Evolutionary conservation across 2,797 vertebrate genomes (phyloP).

Genomic region (Poecilia picta): DNA sequence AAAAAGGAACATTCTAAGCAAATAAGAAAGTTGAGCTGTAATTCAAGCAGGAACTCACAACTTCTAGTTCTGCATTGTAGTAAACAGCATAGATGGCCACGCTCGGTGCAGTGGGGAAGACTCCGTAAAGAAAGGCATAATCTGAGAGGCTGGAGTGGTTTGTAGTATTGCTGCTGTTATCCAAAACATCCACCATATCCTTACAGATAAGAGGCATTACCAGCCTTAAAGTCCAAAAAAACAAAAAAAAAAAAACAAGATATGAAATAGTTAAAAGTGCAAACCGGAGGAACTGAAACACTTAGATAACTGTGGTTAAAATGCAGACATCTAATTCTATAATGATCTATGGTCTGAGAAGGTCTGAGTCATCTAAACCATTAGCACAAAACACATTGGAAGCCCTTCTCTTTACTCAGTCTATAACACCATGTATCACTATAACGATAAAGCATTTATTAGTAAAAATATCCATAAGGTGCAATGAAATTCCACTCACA

Average conservation of each 20-base stretch:
- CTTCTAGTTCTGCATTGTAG: slow-evolving; percentile 96
- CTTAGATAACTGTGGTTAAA: slow-evolving; percentile 10
- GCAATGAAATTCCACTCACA: slow-evolving; percentile 85
- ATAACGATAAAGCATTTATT: background rate
- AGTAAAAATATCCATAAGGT: background rate
- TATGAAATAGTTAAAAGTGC: slow-evolving; percentile 9
- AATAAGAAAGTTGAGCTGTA: background rate
- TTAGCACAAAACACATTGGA: slow-evolving; percentile 33
- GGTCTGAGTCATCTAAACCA: slow-evolving; percentile 50
- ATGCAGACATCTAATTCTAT: slow-evolving; percentile 10
- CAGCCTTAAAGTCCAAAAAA: slow-evolving; percentile 78
- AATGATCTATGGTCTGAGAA: slow-evolving; percentile 36
- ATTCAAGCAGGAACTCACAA: slow-evolving; percentile 86
- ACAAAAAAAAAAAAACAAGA: slow-evolving; percentile 18
- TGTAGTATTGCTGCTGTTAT: slow-evolving; percentile 76
- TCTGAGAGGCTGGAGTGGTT: slow-evolving; percentile 96
- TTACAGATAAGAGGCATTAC: slow-evolving; percentile 94
- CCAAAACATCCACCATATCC: slow-evolving; percentile 94
- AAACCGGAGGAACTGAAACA: slow-evolving; percentile 9
- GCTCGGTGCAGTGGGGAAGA: slow-evolving; percentile 95
- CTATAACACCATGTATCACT: background rate
- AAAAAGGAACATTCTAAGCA: background rate
- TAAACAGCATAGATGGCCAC: slow-evolving; percentile 97
- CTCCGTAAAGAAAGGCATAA: slow-evolving; percentile 96
- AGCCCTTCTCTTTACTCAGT: slow-evolving; percentile 34